A percentile compares a stretch with the other conserved stretches of the same genome.
These are phyloP conservation scores for Sipha maydis DNA, from an alignment of 2,888 invertebrate genomes.

Conservation along the genomic window DNA sequence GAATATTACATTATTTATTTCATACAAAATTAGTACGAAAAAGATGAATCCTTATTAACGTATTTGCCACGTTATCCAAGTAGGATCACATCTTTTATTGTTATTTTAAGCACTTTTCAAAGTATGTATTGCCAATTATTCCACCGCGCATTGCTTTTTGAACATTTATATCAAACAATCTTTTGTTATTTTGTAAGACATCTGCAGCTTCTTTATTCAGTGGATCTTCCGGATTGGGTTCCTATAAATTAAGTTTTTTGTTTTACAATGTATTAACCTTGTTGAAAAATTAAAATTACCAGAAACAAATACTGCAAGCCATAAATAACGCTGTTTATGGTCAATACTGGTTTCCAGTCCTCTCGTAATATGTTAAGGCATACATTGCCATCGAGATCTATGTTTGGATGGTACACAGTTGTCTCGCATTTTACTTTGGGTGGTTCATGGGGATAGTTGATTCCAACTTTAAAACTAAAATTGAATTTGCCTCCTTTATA, in stretches of 20 bases:
- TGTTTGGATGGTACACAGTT: slow-evolving; percentile 97
- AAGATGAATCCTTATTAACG: slow-evolving; percentile 32
- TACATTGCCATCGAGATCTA: slow-evolving; percentile 97
- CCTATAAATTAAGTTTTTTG: slow-evolving; percentile 71
- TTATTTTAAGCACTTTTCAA: slow-evolving; percentile 96
- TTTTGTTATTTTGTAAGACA: slow-evolving; percentile 91
- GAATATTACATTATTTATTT: slow-evolving; percentile 53
- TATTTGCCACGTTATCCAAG: slow-evolving; percentile 15
- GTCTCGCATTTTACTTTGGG: slow-evolving; percentile 99
- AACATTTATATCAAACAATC: slow-evolving; percentile 95
- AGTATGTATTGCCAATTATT: slow-evolving; percentile 92
- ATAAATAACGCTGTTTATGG: slow-evolving; percentile 97
- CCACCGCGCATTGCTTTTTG: slow-evolving; percentile 96
- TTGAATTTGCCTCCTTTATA: slow-evolving; percentile 93
- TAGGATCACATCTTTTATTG: slow-evolving; percentile 30
- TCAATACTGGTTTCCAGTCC: slow-evolving; percentile 99
- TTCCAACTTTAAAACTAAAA: slow-evolving; percentile 97
- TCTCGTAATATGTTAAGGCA: slow-evolving; percentile 96
- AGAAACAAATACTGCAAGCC: slow-evolving; percentile 96
- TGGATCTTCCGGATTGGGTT: slow-evolving; percentile 98
- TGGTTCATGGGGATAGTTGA: slow-evolving; percentile 97
- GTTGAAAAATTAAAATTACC: slow-evolving; percentile 71
- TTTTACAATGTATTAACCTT: background rate
- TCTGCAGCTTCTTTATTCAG: slow-evolving; percentile 98
- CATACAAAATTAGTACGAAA: slow-evolving; percentile 53